These are phyloP conservation scores for Labia minor DNA, from an alignment of 2,888 invertebrate genomes.

Conservation along the genomic window DNA sequence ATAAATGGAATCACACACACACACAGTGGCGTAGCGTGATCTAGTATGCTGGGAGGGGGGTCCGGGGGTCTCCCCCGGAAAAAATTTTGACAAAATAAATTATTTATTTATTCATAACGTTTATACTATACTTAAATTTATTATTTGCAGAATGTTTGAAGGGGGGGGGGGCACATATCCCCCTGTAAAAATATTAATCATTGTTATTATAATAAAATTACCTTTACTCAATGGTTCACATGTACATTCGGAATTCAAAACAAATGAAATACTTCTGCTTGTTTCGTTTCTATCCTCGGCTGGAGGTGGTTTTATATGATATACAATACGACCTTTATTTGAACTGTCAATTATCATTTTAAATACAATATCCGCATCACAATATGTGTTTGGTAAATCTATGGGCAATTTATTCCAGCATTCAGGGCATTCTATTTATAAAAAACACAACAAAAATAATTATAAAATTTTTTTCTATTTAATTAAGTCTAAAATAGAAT, in stretches of 20 bases:
- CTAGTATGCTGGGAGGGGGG: too few relatives aligned
- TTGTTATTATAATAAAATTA: too few relatives aligned
- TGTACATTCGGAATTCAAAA: conserved; percentile 19
- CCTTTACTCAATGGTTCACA: conserved; percentile 25
- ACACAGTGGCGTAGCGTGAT: too few relatives aligned
- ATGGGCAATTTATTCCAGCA: conserved; percentile 21
- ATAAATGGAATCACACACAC: too few relatives aligned
- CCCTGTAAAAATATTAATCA: too few relatives aligned
- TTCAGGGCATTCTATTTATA: conserved; percentile 21
- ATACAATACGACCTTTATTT: conserved; percentile 21
- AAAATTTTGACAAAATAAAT: too few relatives aligned
- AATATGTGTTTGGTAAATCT: conserved; percentile 23
- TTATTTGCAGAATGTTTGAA: too few relatives aligned
- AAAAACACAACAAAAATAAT: not conserved
- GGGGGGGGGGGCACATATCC: too few relatives aligned
- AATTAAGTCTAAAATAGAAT: too few relatives aligned
- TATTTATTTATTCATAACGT: too few relatives aligned
- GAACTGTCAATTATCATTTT: conserved; percentile 22
- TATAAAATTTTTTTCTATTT: not conserved
- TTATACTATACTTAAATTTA: too few relatives aligned
- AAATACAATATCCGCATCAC: conserved; percentile 23
- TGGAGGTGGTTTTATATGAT: conserved; percentile 22
- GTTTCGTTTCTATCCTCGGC: conserved; percentile 20
- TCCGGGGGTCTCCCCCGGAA: too few relatives aligned
- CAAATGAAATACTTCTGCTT: conserved; percentile 19